Base-by-base conservation (phyloP, 1,140 invertebrate species). In the Sitobion miscanthi region DNA sequence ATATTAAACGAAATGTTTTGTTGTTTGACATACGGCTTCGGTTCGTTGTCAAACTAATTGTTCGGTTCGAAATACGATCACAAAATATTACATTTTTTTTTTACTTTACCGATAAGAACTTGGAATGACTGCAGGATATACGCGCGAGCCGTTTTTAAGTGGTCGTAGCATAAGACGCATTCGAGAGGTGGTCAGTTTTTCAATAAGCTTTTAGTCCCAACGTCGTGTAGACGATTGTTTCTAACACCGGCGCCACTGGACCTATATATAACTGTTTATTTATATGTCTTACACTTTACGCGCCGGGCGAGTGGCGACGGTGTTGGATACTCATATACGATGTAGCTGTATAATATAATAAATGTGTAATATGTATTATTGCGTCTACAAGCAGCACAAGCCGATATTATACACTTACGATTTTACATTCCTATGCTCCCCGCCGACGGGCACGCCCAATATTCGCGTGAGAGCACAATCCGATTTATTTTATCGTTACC, bases 401-500 rank as follows among this genome's bases (percentile, higher is more conserved):
- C n/a, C 5, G 62, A 17, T 69, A 69, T 69, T 69, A 69, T 69
- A 69, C 17, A 69, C 9, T 30, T 77, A 69, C 4, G 14, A 77
- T 77, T 77, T 77, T 77, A 77, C 62, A 77, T 77, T 77, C 62
- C 62, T n/a, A 17, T 62, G 1, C 30, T 77, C 5, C 62, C 62
- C 62, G 62, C 62, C 62, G 30, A 77, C 62, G 5, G 62, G 30
- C 62, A 77, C 62, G 62, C 62, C 62, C 62, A 77, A 77, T 54
- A 54, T n/a, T 77, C 62, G n/a, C n/a, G 30, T 77, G 62, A 77
- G n/a, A 77, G 17, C n/a, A 77, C n/a, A 77, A n/a, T 77, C n/a
- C 62, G 62, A 77, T 77, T 77, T n/a, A 77, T 77, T 77, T 54
- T 54, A 77, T 77, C 62, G 62, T 69, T 69, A 77, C 62, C n/a